These are phyloP conservation scores for Acanthiza pusilla DNA, from an alignment of 2,797 vertebrate species.

Conservation along the genomic window DNA sequence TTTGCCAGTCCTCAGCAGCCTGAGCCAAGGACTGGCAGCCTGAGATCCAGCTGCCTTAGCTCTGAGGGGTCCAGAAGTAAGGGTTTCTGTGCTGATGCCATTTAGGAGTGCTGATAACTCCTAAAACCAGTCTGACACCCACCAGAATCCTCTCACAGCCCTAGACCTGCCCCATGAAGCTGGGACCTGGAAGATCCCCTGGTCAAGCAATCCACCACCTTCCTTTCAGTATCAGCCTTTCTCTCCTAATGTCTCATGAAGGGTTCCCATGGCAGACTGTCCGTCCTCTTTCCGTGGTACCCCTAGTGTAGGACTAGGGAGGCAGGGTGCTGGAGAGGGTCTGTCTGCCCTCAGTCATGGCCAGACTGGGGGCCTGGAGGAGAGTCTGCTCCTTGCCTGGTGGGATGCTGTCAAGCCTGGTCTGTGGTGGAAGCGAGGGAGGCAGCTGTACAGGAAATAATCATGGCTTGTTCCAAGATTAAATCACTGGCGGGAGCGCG, in stretches of 20 bases:
- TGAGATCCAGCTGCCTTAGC: not conserved
- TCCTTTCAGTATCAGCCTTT: not conserved
- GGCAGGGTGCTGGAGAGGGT: not conserved
- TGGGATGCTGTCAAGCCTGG: conserved; percentile 12
- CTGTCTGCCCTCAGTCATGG: fast-evolving
- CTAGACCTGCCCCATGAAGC: not conserved
- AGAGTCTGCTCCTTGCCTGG: not conserved
- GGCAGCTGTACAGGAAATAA: conserved; percentile 72
- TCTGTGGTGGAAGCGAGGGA: conserved; percentile 47
- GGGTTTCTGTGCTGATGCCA: not conserved
- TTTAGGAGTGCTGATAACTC: too few relatives aligned
- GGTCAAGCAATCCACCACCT: not conserved
- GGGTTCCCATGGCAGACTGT: not conserved
- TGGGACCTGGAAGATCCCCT: not conserved
- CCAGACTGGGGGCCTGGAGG: not conserved
- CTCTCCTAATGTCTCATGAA: not conserved
- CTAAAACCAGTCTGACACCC: not conserved
- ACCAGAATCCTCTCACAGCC: not conserved
- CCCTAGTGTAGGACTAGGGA: not conserved
- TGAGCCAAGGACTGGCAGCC: not conserved
- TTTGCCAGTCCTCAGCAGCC: not conserved
- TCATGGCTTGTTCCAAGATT: conserved; percentile 67
- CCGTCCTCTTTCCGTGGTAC: not conserved
- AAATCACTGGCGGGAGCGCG: conserved; percentile 67
- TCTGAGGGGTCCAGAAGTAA: not conserved